Percentiles rank a stretch among this genome's conserved stretches.
These are phyloP conservation scores for Acromyrmex echinatior DNA, from an alignment of 1,140 invertebrate genomes.

Conservation along the genomic window DNA sequence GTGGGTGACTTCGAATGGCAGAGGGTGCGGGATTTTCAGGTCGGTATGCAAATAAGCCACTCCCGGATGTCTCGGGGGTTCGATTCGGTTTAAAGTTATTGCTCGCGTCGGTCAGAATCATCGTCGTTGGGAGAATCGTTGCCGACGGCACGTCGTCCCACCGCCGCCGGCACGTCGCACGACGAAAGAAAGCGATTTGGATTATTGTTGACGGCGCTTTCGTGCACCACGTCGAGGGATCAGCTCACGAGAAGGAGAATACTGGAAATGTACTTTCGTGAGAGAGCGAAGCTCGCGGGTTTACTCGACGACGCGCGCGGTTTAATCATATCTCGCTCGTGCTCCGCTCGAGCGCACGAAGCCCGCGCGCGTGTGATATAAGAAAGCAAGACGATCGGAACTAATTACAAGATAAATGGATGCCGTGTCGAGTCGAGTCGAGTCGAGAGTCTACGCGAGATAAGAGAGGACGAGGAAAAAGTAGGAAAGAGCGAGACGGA, in stretches of 20 bases:
- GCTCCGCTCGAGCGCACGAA: conserved; percentile 14
- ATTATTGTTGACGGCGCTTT: conserved; percentile 38
- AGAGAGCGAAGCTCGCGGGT: not conserved
- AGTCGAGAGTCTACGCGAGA: conserved; percentile 52
- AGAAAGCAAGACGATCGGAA: conserved; percentile 67
- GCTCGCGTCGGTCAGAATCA: conserved; percentile 77
- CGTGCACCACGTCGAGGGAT: conserved; percentile 11
- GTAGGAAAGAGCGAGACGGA: conserved; percentile 44
- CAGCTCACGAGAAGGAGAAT: not conserved
- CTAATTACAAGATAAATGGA: conserved; percentile 77
- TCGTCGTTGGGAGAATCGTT: conserved; percentile 74
- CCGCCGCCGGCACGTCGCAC: not conserved
- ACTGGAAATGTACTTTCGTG: not conserved
- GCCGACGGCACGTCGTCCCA: conserved; percentile 53
- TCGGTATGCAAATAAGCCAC: conserved; percentile 84
- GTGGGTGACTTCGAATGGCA: conserved; percentile 80
- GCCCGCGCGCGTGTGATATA: conserved; percentile 40
- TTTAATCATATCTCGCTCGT: not conserved
- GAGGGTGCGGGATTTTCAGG: conserved; percentile 83
- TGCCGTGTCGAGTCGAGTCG: conserved; percentile 35
- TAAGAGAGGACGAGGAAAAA: conserved; percentile 67
- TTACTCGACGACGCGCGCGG: not conserved
- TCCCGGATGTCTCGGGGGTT: conserved; percentile 84
- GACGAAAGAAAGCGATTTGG: conserved; percentile 40
- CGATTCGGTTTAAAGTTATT: conserved; percentile 83